These are phyloP conservation scores for Lagocephalus sceleratus DNA, from an alignment of 2,797 vertebrate species.

Conservation along the genomic window DNA sequence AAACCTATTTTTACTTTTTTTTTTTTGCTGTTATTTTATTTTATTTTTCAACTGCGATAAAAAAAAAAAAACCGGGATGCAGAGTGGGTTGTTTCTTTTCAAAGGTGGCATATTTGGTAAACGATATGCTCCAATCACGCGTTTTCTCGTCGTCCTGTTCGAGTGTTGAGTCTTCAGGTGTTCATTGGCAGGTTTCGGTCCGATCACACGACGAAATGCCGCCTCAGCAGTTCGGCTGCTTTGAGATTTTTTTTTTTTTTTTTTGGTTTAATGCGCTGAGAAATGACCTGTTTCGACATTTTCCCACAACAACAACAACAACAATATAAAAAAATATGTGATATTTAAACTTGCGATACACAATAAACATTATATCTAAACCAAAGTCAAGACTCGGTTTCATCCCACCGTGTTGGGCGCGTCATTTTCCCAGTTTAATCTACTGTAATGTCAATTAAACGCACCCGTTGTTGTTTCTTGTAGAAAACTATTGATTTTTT, in stretches of 20 bases:
- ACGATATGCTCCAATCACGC: neutral
- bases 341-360: neutral
- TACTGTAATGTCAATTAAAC: slow-evolving; percentile 9
- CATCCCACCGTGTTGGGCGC: neutral
- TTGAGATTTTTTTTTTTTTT: neutral
- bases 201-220: too few species aligned
- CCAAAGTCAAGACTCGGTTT: neutral
- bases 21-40: too few species aligned
- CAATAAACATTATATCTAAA: neutral
- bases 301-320: neutral
- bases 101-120: neutral
- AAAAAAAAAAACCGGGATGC: neutral
- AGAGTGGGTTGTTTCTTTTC: neutral
- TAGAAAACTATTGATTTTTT: slow-evolving; percentile 14
- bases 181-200: too few species aligned
- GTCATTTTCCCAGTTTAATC: neutral
- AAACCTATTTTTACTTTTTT: too few species aligned
- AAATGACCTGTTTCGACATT: neutral
- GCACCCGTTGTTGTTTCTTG: slow-evolving; percentile 21
- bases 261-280: neutral
- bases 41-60: neutral
- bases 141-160: neutral
- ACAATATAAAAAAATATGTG: too few species aligned
- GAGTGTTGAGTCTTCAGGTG: neutral
- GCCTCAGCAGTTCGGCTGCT: neutral